Base-by-base conservation (phyloP, 2,888 invertebrate genomes). In the Cryptosula pallasiana region DNA sequence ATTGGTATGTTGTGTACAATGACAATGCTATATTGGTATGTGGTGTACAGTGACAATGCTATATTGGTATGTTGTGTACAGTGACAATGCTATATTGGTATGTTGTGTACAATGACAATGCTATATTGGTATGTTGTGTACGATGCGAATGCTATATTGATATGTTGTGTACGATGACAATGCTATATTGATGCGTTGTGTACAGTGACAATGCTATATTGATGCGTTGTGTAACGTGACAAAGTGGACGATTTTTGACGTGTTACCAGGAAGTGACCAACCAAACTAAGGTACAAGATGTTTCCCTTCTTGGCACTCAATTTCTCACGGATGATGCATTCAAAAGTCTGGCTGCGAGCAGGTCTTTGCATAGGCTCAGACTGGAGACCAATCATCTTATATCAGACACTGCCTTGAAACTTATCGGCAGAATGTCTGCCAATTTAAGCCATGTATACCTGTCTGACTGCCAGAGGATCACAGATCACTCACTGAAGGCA, bases 221-320 rank as follows among this genome's bases (percentile, higher is more conserved):
- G 76, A 82, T 82, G 74, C 74, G 75, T 45, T 13, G 27, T 23
- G 5, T 5, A 45, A 45, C 9, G 20, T 13, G 45, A 45, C 57
- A 57, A n/a, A n/a, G n/a, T 57, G 20, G 3, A 23, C 3, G 5
- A 57, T 57, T 57, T 9, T 45, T 5, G 20, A 45, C 9, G 25
- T 70, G 9, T 74, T 74, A 77, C 1, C 76, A 81, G 79, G 77
- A 78, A 2, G 72, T 83, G 32, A 76, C 79, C n/a, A 78, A 79
- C 71, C 79, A 79, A 71, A 76, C 75, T 36, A 78, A 76, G 45
- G 74, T 84, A 27, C 76, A 79, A 73, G 78, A 80, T 1, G 72
- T 83, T 32, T 82, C 82, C 0, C 75, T 83, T 55, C 78, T 83
- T 23, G 83, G 84, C 0, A 82, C 82, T n/a, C 80, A 80, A 5